phyloP scores from a whole-genome alignment of 2,888 invertebrate genomes.

The Lymantria monacha region DNA sequence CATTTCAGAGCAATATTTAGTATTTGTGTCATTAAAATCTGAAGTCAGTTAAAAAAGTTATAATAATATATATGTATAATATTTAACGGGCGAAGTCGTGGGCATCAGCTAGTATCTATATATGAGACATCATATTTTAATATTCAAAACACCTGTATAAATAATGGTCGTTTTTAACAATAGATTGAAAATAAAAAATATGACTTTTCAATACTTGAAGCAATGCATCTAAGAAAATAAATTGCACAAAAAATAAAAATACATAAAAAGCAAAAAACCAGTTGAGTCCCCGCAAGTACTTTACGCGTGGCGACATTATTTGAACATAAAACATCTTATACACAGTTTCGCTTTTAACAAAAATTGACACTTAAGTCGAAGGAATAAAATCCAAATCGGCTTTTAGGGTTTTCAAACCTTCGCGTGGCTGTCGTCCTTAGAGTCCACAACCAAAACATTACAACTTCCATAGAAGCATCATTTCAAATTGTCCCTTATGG shows the following conservation, averaged over 20 bases:
- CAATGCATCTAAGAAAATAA: constrained; percentile 22
- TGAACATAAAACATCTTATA: constrained; percentile 37
- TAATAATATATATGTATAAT: no score
- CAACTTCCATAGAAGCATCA: constrained; percentile 16
- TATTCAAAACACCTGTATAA: constrained; percentile 12
- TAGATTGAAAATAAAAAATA: constrained; percentile 18
- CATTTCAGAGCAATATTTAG: no score
- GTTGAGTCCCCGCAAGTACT: constrained; percentile 47
- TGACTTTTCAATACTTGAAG: constrained; percentile 13
- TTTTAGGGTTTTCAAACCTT: constrained; percentile 36
- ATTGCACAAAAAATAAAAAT: constrained; percentile 27
- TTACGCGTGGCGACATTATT: constrained; percentile 50
- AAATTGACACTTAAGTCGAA: constrained; percentile 43
- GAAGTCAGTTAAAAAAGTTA: no score
- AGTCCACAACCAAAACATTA: constrained; percentile 22
- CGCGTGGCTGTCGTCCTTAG: constrained; percentile 44
- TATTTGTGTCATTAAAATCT: no score
- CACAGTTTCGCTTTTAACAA: constrained; percentile 38
- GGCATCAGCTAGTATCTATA: no score
- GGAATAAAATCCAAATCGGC: constrained; percentile 42
- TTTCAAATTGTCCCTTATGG: constrained; percentile 24
- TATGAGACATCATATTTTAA: constrained; percentile 6
- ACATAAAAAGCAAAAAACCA: constrained; percentile 43
- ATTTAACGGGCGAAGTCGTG: no score
- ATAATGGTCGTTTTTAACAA: constrained; percentile 29